Evolutionary conservation across 2,888 invertebrate species (phyloP), one percentile per base, ranked within the genome.

Genomic region (Agrotis segetum): DNA sequence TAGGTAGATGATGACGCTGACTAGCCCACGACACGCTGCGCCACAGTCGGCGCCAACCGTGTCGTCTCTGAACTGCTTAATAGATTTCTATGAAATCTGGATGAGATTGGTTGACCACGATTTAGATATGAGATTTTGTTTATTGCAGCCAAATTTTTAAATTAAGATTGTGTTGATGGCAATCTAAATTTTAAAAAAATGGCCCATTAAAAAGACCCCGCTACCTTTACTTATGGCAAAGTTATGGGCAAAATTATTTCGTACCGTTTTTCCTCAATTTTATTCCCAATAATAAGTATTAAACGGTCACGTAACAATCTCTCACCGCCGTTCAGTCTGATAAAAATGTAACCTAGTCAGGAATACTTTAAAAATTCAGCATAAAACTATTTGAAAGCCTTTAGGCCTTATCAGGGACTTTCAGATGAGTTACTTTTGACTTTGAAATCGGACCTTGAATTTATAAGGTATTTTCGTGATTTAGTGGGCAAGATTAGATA

Each of bases 331-430:
- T 40, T 53, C 29, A 9, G 13, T 40, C 47, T 52, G 24, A 73
- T 24, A 74, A 74, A 29, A 55, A 66, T 47, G 34, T 24, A 34
- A 14, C 17, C 47, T n/a, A 44, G 47, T 44, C n/a, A 40, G 29
- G 49, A 16, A 55, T 50, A 44, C 49, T 64, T 53, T 49, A 3
- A 44, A 44, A 49, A 75, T 60, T 5, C 44, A 24, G 29, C n/a
- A 14, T 9, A 7, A 50, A 75, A 67, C 75, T 75, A 75, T 75
- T 53, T 24, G 16, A 67, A 73, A 60, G 59, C 59, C 67, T 73
- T 60, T 29, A 74, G 29, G 11, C 59, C 21, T 67, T 75, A 74
- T 67, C 75, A 50, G 53, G 24, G 0, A 21, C n/a, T 60, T 60
- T 60, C 29, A 49, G 16, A 29, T 59, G 52, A 44, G 13, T 49